Base-by-base conservation (phyloP, 1,140 invertebrate species). In the Heliconius hewitsoni region DNA sequence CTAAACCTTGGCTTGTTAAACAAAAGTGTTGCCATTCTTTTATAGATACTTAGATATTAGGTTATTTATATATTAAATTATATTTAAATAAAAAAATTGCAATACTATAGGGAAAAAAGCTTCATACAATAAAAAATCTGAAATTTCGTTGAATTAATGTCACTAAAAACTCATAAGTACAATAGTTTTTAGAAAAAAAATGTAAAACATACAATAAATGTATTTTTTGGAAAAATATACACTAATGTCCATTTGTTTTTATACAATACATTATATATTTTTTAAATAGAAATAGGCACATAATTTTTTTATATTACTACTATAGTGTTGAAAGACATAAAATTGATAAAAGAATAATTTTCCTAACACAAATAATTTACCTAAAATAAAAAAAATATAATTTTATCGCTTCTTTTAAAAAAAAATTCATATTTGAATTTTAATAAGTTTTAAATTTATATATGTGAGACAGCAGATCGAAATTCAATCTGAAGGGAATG, bases 1-100 rank as follows among this genome's bases (percentile, higher is more conserved):
- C 71, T 37, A 55, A 71, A 78, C 76, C 71, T 72, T 78, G 37
- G 71, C 57, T 27, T 60, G n/a, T 13, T 66, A 27, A 66, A 30
- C 0, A 66, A n/a, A 27, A 66, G 60, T 66, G 13, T 66, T 66
- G 60, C 27, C 60, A 66, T 66, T 66, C 9, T 66, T 27, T 30
- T 66, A 13, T 5, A 11, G 30, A 3, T 66, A 66, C 13, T 66
- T 66, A 66, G 16, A 66, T 30, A 66, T 66, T 30, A 13, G 23
- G 13, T 66, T 30, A 16, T 66, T 30, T 13, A 16, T 9, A 23
- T 23, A 57, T n/a, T 57, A 23, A 57, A 27, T 60, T 60, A 60
- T 60, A 27, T 60, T n/a, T 23, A 27, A 55, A 60, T 60, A 27
- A 66, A 57, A 34, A 66, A 66, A 66, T 66, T 27, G 60, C 60